Base-by-base conservation (phyloP, 2,797 vertebrate genomes). In the Tauraco hartlaubi region DNA sequence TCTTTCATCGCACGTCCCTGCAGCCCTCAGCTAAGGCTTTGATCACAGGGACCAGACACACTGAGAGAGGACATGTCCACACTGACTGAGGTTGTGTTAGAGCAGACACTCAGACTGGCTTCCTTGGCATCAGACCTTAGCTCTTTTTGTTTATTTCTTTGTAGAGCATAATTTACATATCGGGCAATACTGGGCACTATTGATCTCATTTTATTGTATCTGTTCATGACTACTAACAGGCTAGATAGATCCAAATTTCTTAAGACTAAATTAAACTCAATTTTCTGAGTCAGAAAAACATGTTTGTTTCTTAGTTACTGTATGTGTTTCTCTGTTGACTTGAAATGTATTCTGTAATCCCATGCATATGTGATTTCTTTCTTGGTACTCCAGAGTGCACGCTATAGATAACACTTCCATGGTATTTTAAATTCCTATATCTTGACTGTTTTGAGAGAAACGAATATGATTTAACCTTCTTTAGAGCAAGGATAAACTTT, bases 401-500 rank as follows among this genome's bases (percentile, higher is more conserved):
- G 89, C 94, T 96, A 96, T 92, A 96, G 96, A 97, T 96, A 97
- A 97, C 94, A 96, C 96, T 96, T 97, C 64, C 88, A 90, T 96
- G 95, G 92, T 95, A 94, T 97, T 97, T 97, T 90, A 94, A 97
- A 96, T 97, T 96, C 90, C 95, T 97, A 96, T 96, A 97, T 97
- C 96, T 95, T 95, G 82, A 94, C 92, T 96, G 94, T 96, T 97
- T 97, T 95, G 96, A 94, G 88, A 94, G 85, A 96, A 97, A 97
- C 87, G 88, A 96, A 93, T 94, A 89, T 59, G 95, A 97, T 97
- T 96, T 97, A 97, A 97, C 96, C 94, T 93, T 95, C 95, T 97
- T 96, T 90, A 95, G 94, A 97, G 92, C 91, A 97, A 97, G 96
- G 96, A 97, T 96, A 97, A 96, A 97, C 96, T 97, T 94, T 91